Evolutionary conservation across 2,113 vertebrate species (phyloP).

Genomic region (Zosterops lateralis): DNA sequence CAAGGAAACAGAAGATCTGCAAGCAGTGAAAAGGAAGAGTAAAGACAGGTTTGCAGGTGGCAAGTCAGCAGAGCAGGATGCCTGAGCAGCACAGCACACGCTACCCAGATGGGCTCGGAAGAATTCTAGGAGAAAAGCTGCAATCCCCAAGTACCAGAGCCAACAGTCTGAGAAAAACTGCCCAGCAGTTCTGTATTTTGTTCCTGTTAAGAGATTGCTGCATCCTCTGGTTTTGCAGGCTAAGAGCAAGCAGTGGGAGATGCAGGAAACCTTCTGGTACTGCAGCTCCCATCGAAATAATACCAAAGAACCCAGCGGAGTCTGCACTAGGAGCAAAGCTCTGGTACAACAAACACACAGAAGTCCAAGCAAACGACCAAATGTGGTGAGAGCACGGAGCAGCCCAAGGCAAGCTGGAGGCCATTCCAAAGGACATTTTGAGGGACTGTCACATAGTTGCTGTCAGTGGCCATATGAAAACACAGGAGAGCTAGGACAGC

Average conservation of each 20-base stretch:
- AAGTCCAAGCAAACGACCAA: neutral
- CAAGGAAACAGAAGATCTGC: neutral
- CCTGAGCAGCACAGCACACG: neutral
- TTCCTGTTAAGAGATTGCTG: neutral
- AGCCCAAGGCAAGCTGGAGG: neutral
- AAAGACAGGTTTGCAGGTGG: neutral
- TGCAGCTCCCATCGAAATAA: neutral
- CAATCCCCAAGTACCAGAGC: neutral
- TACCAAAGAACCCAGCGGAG: accelerated
- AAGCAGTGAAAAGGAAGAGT: neutral
- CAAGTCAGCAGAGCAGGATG: accelerated
- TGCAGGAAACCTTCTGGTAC: neutral
- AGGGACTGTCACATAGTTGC: neutral
- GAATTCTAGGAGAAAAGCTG: neutral
- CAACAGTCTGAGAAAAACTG: neutral
- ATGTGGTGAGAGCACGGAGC: neutral
- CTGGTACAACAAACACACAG: neutral
- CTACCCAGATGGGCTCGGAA: accelerated
- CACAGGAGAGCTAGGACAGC: neutral
- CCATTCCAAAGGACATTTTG: neutral
- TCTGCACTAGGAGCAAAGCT: neutral
- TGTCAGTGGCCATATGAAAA: neutral
- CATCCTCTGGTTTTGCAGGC: accelerated
- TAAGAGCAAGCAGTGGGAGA: neutral
- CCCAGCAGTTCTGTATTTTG: neutral